Percentiles rank a stretch among this genome's conserved stretches.
phyloP scores from a whole-genome alignment of 2,888 invertebrate species.

The Leptopilina drosophilae region DNA sequence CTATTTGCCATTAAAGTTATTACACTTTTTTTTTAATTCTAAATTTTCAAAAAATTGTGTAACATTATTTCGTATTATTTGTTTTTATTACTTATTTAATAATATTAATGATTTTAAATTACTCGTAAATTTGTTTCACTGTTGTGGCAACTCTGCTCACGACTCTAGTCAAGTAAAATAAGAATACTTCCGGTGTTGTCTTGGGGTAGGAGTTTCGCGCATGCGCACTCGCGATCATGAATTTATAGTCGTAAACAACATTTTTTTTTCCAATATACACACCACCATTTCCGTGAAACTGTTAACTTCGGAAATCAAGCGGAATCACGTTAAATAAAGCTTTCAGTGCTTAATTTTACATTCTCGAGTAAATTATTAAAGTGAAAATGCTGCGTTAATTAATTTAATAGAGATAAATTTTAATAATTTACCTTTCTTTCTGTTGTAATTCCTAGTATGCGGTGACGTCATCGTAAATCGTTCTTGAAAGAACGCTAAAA shows the following conservation, averaged over 20 bases:
- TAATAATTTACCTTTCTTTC: constrained; percentile 54
- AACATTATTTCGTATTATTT: too few species aligned
- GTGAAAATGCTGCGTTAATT: constrained; percentile 52
- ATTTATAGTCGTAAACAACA: constrained; percentile 70
- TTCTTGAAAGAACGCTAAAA: constrained; percentile 70
- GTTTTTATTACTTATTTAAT: too few species aligned
- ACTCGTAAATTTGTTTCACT: too few species aligned
- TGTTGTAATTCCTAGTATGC: constrained; percentile 60
- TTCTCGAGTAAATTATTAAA: constrained; percentile 43
- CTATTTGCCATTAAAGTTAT: too few species aligned
- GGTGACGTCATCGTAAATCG: constrained; percentile 72
- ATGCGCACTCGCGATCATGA: constrained; percentile 61
- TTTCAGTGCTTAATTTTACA: constrained; percentile 46
- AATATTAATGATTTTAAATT: too few species aligned
- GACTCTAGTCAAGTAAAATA: not conserved
- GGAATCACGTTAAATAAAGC: not conserved
- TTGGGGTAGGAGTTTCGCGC: constrained; percentile 52
- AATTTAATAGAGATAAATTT: constrained; percentile 34
- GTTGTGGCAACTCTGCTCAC: too few species aligned
- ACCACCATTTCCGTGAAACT: not conserved
- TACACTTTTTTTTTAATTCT: too few species aligned
- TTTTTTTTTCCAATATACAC: constrained; percentile 57
- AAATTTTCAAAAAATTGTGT: too few species aligned
- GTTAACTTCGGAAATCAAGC: not conserved
- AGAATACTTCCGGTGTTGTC: not conserved